phyloP scores from a whole-genome alignment of 2,888 invertebrate genomes.

The Macrosiphum euphorbiae region DNA sequence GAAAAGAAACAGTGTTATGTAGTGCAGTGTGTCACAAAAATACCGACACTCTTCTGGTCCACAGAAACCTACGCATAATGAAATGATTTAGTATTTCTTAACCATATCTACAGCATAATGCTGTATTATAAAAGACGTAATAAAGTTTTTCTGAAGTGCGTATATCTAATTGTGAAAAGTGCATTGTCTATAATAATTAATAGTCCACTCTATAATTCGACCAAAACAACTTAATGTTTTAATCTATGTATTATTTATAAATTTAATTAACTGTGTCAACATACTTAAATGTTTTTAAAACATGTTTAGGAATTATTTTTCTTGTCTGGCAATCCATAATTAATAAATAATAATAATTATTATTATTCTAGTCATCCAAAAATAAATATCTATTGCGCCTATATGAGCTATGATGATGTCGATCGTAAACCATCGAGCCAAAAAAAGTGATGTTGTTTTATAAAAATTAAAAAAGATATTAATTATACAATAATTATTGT shows the following conservation, averaged over 20 bases:
- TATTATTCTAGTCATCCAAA: neutral
- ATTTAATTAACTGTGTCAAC: too few species aligned
- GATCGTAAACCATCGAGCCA: neutral
- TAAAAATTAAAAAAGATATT: neutral
- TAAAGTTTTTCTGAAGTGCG: neutral
- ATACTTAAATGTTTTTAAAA: neutral
- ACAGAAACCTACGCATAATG: neutral
- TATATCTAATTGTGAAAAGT: neutral
- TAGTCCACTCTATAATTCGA: neutral
- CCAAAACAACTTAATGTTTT: neutral
- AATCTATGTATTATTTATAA: neutral
- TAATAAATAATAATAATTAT: neutral
- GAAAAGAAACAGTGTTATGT: neutral
- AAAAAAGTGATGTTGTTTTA: neutral
- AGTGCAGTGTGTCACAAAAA: neutral
- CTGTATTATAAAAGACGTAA: neutral
- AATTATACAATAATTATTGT: neutral
- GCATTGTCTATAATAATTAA: neutral
- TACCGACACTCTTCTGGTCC: neutral
- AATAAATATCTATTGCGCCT: neutral
- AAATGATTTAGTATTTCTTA: conserved; percentile 4
- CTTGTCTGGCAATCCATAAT: neutral
- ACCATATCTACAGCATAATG: neutral
- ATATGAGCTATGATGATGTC: neutral
- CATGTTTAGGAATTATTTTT: neutral